Evolutionary conservation across 2,888 invertebrate genomes (phyloP).

Genomic region (Lycia hirtaria): DNA sequence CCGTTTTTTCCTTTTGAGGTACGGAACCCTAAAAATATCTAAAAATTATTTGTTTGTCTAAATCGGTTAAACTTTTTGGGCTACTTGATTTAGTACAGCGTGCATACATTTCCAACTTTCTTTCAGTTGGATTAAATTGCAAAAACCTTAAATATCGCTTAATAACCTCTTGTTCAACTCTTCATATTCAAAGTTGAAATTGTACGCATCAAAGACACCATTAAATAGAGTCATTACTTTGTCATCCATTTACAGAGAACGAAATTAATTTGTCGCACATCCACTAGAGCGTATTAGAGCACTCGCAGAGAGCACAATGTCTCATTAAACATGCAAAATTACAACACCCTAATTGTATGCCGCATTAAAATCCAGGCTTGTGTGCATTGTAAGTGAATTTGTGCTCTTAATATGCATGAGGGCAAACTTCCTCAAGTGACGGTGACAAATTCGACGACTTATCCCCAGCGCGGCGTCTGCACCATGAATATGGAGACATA

Average conservation of each 20-base stretch:
- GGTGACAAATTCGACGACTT: constrained; percentile 72
- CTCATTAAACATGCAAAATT: constrained; percentile 56
- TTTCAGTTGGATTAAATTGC: too few species aligned
- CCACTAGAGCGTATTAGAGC: constrained; percentile 17
- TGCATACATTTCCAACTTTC: too few species aligned
- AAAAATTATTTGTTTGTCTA: too few species aligned
- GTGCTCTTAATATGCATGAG: constrained; percentile 79
- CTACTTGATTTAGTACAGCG: too few species aligned
- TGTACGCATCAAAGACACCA: constrained; percentile 13
- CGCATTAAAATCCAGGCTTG: constrained; percentile 60
- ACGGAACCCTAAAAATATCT: too few species aligned
- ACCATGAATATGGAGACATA: constrained; percentile 72
- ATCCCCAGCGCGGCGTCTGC: constrained; percentile 59
- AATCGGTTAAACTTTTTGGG: too few species aligned
- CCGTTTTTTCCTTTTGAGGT: too few species aligned
- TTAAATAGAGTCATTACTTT: constrained; percentile 18
- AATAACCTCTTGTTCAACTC: not conserved
- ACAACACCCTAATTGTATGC: constrained; percentile 60
- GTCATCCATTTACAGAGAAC: constrained; percentile 19
- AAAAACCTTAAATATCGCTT: not conserved
- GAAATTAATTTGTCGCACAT: constrained; percentile 32
- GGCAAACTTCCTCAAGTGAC: constrained; percentile 64
- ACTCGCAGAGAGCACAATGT: constrained; percentile 35
- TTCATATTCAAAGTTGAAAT: constrained; percentile 9
- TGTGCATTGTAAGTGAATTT: constrained; percentile 78